Percentiles rank a stretch among this genome's conserved stretches.
Conservation (phyloP, 2,888 invertebrate genomes). For the Cinara cedri region DNA sequence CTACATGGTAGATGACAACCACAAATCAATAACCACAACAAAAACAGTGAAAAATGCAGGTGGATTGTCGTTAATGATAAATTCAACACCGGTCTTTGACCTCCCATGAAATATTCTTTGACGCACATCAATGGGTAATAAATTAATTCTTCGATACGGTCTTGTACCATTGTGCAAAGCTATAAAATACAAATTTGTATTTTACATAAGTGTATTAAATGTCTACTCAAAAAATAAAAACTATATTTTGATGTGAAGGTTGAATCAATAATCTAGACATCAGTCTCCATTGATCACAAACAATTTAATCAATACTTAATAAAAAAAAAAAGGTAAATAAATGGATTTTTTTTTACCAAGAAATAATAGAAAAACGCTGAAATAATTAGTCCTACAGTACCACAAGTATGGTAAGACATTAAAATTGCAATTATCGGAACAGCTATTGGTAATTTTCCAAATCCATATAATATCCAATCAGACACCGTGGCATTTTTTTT, state of each 20-base stretch:
- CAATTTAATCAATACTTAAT: background rate
- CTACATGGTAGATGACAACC: slow-evolving; percentile 75
- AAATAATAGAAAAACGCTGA: slow-evolving; percentile 74
- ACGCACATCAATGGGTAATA: slow-evolving; percentile 41
- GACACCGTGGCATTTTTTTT: slow-evolving; percentile 64
- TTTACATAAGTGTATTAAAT: background rate
- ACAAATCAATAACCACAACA: slow-evolving; percentile 72
- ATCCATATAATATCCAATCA: slow-evolving; percentile 70
- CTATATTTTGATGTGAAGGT: background rate
- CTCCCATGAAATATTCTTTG: slow-evolving; percentile 48
- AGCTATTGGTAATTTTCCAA: slow-evolving; percentile 74
- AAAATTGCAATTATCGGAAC: slow-evolving; percentile 71
- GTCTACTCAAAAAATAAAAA: background rate
- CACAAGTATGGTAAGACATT: slow-evolving; percentile 73
- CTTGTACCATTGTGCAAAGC: slow-evolving; percentile 46
- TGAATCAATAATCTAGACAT: background rate
- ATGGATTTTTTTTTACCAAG: slow-evolving; percentile 66
- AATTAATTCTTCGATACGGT: slow-evolving; percentile 59
- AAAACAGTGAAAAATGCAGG: slow-evolving; percentile 76
- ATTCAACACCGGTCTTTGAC: slow-evolving; percentile 22
- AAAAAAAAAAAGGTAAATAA: background rate
- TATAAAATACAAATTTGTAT: slow-evolving; percentile 32
- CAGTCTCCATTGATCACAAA: no score
- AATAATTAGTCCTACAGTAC: slow-evolving; percentile 73
- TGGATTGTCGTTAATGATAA: slow-evolving; percentile 61